A percentile compares a stretch with the other conserved stretches of the same genome.
phyloP scores from a whole-genome alignment of 35 echinoderm and acorn worm genomes.

The Eucidaris tribuloides region DNA sequence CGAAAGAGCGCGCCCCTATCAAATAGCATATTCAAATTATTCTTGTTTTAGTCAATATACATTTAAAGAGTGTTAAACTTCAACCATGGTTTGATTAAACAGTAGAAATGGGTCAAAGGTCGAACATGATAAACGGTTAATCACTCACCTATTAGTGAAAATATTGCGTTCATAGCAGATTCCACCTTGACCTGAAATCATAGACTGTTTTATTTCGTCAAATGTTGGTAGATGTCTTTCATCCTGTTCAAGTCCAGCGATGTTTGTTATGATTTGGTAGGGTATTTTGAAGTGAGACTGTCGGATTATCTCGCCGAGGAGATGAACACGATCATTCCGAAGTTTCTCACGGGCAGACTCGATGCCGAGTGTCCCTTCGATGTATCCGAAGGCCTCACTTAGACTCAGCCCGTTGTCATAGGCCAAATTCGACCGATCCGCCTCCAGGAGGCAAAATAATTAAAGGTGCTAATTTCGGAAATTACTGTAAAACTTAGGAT shows the following conservation, averaged over 20 bases:
- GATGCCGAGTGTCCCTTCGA: not conserved
- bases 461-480: too few relatives aligned
- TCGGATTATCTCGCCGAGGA: not conserved
- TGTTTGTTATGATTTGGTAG: not conserved
- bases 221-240: not conserved
- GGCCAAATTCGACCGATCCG: too few relatives aligned
- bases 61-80: too few relatives aligned
- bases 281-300: not conserved
- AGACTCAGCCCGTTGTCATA: not conserved
- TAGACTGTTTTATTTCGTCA: not conserved
- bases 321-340: not conserved
- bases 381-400: not conserved
- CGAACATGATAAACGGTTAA: too few relatives aligned
- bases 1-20: too few relatives aligned
- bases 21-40: too few relatives aligned
- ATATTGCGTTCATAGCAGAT: not conserved
- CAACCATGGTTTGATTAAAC: too few relatives aligned
- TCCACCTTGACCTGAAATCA: not conserved
- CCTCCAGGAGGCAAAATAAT: not conserved
- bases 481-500: too few relatives aligned
- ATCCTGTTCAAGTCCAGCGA: not conserved
- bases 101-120: too few relatives aligned
- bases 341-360: not conserved
- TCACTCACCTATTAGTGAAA: conserved; percentile 5
- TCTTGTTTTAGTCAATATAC: too few relatives aligned